These are phyloP conservation scores for Acanthurus lineatus DNA, from an alignment of 2,797 vertebrate genomes.

Conservation along the genomic window DNA sequence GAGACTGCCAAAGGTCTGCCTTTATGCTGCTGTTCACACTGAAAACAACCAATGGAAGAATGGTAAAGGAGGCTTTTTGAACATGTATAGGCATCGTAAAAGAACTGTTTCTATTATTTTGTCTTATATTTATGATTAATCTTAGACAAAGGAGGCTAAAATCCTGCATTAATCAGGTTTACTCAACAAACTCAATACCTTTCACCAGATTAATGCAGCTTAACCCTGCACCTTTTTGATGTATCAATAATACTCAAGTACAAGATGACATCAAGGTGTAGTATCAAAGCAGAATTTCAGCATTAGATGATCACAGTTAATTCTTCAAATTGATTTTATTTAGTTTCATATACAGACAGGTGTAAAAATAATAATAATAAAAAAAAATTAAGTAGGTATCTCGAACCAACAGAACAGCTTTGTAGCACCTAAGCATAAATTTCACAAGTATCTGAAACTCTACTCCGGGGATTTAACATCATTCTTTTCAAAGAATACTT, in stretches of 20 bases:
- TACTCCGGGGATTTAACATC: too few species aligned
- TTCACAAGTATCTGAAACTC: too few species aligned
- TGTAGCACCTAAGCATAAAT: too few species aligned
- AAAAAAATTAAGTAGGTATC: too few species aligned
- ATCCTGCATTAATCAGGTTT: conserved; percentile 42
- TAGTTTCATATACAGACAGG: background rate
- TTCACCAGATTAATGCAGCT: conserved; percentile 43
- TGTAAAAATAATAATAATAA: too few species aligned
- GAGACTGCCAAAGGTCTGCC: conserved; percentile 74
- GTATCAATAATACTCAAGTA: conserved; percentile 41
- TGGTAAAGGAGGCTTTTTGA: conserved; percentile 27
- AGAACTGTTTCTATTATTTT: conserved; percentile 44
- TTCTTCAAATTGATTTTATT: background rate
- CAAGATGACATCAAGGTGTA: conserved; percentile 28
- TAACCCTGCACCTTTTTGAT: conserved; percentile 46
- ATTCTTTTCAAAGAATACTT: too few species aligned
- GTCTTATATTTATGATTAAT: conserved; percentile 28
- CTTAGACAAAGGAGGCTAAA: conserved; percentile 27
- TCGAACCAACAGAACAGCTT: too few species aligned
- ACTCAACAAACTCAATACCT: conserved; percentile 52
- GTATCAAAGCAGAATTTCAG: conserved; percentile 16
- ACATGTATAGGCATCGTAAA: conserved; percentile 12
- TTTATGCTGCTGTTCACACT: conserved; percentile 30
- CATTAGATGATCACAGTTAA: conserved; percentile 18
- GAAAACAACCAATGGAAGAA: conserved; percentile 57